Evolutionary conservation across 2,888 invertebrate genomes (phyloP).

Genomic region (Sussaba pulchella): DNA sequence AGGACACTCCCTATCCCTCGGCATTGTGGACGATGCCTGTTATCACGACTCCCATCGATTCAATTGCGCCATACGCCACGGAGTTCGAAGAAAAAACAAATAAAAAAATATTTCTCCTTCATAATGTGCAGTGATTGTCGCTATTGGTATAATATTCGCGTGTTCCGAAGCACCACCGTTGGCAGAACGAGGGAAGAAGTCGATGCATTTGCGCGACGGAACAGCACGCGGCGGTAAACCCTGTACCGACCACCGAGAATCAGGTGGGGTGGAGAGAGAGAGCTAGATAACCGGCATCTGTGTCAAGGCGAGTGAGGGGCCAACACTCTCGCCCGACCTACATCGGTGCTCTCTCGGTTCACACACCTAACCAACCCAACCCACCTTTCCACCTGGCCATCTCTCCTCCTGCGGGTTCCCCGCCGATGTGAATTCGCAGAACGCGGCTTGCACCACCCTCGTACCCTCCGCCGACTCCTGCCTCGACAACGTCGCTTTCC

Average conservation of each 20-base stretch:
- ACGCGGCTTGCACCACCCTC: constrained; percentile 43
- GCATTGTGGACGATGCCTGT: too few species aligned
- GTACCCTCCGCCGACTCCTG: constrained; percentile 4
- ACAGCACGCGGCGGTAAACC: constrained; percentile 31
- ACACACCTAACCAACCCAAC: constrained; percentile 71
- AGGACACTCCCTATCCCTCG: too few species aligned
- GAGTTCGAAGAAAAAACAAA: too few species aligned
- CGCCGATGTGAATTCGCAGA: constrained; percentile 18
- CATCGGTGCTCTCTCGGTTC: constrained; percentile 72
- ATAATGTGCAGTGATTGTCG: not conserved
- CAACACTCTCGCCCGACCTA: constrained; percentile 82
- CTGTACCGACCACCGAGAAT: constrained; percentile 45
- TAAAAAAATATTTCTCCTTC: not conserved
- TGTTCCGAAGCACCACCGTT: constrained; percentile 1
- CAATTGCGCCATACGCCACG: too few species aligned
- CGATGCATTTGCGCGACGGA: constrained; percentile 46
- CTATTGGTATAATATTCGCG: not conserved
- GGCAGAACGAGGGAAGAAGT: not conserved
- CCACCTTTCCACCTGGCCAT: constrained; percentile 68
- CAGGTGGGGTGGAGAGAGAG: constrained; percentile 59
- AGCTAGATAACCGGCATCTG: constrained; percentile 79
- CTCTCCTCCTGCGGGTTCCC: constrained; percentile 63
- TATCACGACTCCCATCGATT: too few species aligned
- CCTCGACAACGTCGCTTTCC: not conserved
- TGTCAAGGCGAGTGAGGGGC: constrained; percentile 81